These are phyloP conservation scores for Pterocles gutturalis DNA, from an alignment of 2,113 vertebrate species.

Conservation along the genomic window DNA sequence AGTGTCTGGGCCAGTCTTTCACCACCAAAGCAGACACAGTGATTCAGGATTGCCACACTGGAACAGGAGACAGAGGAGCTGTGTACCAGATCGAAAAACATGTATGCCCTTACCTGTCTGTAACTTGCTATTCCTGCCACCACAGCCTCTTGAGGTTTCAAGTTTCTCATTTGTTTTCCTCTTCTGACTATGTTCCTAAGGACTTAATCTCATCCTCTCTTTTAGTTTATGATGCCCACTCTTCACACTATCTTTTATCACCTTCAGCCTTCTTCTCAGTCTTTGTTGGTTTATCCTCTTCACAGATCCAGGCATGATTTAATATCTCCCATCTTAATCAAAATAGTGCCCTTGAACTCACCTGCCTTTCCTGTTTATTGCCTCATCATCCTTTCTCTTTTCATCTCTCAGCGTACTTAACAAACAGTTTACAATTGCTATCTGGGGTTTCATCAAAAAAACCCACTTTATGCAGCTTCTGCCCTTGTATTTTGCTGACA, in stretches of 20 bases:
- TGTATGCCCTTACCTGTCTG: accelerated
- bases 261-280: neutral
- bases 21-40: neutral
- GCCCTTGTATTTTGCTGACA: neutral
- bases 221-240: neutral
- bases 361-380: neutral
- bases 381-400: neutral
- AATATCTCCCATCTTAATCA: neutral
- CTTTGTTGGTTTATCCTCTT: neutral
- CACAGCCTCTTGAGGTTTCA: neutral
- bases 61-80: neutral
- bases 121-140: neutral
- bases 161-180: neutral
- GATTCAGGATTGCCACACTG: neutral
- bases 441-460: neutral
- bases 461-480: neutral
- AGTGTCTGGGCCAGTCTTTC: accelerated
- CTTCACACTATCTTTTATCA: neutral
- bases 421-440: neutral
- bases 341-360: neutral
- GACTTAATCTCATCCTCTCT: neutral
- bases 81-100: neutral
- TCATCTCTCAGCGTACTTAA: neutral
- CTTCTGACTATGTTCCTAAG: neutral
- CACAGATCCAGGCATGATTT: neutral